A percentile compares a stretch with the other conserved stretches of the same genome.
Evolutionary conservation across 2,888 invertebrate genomes (phyloP).

Genomic region (Matsumyia berberina): DNA sequence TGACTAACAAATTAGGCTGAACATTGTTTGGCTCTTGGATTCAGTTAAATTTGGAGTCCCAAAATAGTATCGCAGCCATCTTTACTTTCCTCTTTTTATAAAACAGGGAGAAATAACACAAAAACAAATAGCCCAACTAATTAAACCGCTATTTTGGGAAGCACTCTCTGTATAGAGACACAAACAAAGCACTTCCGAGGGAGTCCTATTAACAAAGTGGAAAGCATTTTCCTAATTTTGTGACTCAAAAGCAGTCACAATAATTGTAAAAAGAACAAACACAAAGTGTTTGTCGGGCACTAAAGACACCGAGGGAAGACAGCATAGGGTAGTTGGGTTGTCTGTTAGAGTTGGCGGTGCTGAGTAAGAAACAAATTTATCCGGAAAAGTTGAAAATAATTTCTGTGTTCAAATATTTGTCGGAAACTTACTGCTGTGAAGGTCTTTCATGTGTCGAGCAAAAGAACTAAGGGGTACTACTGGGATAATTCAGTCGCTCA

Average conservation of each 20-base stretch:
- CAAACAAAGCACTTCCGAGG: conserved; percentile 19
- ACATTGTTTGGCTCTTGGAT: too few species aligned
- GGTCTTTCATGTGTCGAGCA: conserved; percentile 53
- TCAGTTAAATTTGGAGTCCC: too few species aligned
- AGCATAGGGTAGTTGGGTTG: not conserved
- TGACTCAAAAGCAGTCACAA: conserved; percentile 35
- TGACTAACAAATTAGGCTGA: too few species aligned
- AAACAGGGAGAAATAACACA: conserved; percentile 15
- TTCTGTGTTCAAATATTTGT: conserved; percentile 74
- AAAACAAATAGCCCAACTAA: conserved; percentile 62
- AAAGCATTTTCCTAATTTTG: conserved; percentile 58
- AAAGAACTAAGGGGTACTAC: conserved; percentile 20
- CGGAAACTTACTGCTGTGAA: conserved; percentile 47
- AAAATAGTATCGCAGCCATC: too few species aligned
- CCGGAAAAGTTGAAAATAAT: conserved; percentile 66
- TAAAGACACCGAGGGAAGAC: conserved; percentile 8
- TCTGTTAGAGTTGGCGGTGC: not conserved
- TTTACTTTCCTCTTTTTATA: not conserved
- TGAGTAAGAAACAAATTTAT: conserved; percentile 59
- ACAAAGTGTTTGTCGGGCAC: conserved; percentile 44
- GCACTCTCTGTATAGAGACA: conserved; percentile 17
- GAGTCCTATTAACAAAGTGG: conserved; percentile 31
- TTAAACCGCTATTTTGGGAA: conserved; percentile 62
- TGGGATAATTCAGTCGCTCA: conserved; percentile 35
- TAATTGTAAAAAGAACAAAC: conserved; percentile 41